Evolutionary conservation across 2,888 invertebrate species (phyloP), one percentile per base, ranked within the genome.

Genomic region (Ochlodes sylvanus): DNA sequence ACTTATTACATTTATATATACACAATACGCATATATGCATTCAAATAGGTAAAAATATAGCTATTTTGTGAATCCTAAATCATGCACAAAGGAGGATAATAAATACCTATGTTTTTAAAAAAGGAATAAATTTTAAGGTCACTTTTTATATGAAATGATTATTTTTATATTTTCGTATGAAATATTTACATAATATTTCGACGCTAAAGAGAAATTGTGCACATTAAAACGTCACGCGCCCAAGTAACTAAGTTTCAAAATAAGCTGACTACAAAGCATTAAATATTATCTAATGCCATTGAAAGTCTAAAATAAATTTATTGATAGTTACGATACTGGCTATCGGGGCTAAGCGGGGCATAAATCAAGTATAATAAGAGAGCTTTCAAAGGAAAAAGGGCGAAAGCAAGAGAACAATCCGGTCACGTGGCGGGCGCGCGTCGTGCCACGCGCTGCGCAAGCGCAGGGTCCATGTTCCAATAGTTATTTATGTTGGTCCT

Each of bases 401-500:
- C 85, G 81, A 87, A 86, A 83, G 82, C 82, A 77, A 83, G 80
- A 79, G 81, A 77, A 78, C 81, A 87, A 83, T 82, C 82, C 76
- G 83, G 90, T 91, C 92, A 92, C 92, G 92, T 92, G 92, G 78
- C 84, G 75, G 78, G 89, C 92, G 90, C 88, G 87, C 88, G 91
- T 86, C 79, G 76, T 77, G 87, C 85, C 89, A 89, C 89, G 90
- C 89, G 89, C 89, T 82, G 86, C 80, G 83, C 84, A 63, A 71
- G 80, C 78, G 78, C 81, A 77, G 76, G 73, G 72, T 67, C 72
- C 76, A 77, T 76, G 79, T 82, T 83, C 81, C 67, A 80, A 83
- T 81, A 76, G 80, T 75, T 77, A 77, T 77, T 81, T 79, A 83
- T 81, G 83, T 79, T 82, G 82, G 85, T 88, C 88, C 87, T 88